These are phyloP conservation scores for Acrobasis repandana DNA, from an alignment of 2,888 invertebrate genomes.

Conservation along the genomic window DNA sequence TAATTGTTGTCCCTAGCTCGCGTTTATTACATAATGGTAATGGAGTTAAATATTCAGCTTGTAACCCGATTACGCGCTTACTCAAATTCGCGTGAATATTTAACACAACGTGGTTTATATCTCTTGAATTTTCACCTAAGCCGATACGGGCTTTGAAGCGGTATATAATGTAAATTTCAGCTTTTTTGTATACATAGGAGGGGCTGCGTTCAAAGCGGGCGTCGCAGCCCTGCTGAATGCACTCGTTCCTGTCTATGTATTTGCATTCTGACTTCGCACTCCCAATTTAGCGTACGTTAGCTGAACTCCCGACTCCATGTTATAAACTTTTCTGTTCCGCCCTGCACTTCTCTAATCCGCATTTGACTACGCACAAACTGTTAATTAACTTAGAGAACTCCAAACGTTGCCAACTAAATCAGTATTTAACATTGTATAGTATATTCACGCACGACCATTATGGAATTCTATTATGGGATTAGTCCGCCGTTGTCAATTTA, in stretches of 20 bases:
- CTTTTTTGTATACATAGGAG: background rate
- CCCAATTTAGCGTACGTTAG: conserved; percentile 54
- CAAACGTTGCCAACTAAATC: background rate
- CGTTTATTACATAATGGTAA: conserved; percentile 18
- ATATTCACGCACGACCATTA: too few relatives aligned
- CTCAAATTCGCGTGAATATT: conserved; percentile 24
- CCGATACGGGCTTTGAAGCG: conserved; percentile 16
- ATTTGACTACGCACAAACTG: conserved; percentile 6
- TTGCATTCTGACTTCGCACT: conserved; percentile 56
- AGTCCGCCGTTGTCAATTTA: too few relatives aligned
- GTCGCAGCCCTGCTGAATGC: conserved; percentile 42
- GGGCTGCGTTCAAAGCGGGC: conserved; percentile 34
- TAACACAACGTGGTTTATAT: conserved; percentile 17
- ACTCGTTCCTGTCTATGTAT: conserved; percentile 46
- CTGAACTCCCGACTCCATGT: conserved; percentile 37
- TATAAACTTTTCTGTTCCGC: conserved; percentile 10
- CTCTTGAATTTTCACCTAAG: conserved; percentile 23
- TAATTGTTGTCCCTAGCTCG: conserved; percentile 18
- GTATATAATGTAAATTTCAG: conserved; percentile 14
- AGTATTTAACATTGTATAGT: background rate
- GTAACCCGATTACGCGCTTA: conserved; percentile 27
- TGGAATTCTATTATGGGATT: too few relatives aligned
- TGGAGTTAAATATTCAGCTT: conserved; percentile 24
- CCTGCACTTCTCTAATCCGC: conserved; percentile 2
- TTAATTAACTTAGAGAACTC: conserved; percentile 1